Conservation (phyloP, 2,888 invertebrate species). For the Pyralis farinalis region DNA sequence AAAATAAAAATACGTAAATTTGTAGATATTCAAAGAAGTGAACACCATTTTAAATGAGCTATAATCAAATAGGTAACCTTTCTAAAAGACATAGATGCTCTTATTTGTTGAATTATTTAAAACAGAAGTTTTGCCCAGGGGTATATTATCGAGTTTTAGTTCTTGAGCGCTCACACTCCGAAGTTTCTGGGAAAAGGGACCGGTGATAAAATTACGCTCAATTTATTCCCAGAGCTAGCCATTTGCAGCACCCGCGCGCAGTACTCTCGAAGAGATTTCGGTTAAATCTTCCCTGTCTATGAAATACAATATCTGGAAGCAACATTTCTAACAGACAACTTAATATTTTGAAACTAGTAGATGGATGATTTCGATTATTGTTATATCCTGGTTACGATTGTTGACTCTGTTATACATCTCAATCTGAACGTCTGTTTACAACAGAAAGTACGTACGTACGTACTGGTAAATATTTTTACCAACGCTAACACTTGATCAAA, state of each 20-base stretch:
- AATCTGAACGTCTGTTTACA: too few species aligned
- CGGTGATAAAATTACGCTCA: constrained; percentile 61
- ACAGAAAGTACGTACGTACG: too few species aligned
- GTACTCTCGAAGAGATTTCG: constrained; percentile 35
- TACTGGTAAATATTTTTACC: too few species aligned
- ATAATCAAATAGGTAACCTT: too few species aligned
- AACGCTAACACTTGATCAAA: too few species aligned
- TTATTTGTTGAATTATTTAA: constrained; percentile 11
- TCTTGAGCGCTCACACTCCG: constrained; percentile 24
- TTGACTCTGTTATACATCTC: too few species aligned
- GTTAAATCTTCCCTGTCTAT: constrained; percentile 26
- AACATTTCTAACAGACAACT: neutral
- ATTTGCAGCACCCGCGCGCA: constrained; percentile 56
- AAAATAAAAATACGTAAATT: too few species aligned
- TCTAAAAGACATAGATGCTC: neutral
- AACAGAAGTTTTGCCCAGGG: constrained; percentile 15
- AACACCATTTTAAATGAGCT: too few species aligned
- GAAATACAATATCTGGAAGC: constrained; percentile 18
- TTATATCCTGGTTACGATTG: too few species aligned
- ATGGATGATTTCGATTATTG: too few species aligned
- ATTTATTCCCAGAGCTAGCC: constrained; percentile 52
- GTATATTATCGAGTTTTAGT: constrained; percentile 34
- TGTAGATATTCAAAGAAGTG: too few species aligned
- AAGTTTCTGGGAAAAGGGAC: constrained; percentile 39
- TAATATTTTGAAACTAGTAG: too few species aligned